Base-by-base conservation (phyloP, 2,888 invertebrate genomes). In the Rotaria magnacalcarata region DNA sequence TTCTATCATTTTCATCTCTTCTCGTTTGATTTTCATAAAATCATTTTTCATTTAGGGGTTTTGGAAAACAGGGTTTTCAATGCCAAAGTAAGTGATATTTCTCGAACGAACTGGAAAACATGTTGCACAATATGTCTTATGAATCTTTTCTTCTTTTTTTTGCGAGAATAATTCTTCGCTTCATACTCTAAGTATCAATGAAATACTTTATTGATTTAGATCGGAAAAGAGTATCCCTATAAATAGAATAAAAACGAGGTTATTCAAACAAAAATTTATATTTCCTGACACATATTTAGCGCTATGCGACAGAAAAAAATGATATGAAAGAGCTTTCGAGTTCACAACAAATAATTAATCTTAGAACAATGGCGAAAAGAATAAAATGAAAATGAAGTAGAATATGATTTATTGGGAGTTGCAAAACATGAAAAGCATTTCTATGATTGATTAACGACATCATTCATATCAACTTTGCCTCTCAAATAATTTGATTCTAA, bases 21-120 rank as follows among this genome's bases (percentile, higher is more conserved):
- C 11, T 16, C 16, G 8, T 84, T 16, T 43, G 7, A 27, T 41
- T 43, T 24, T 0, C 3, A 34, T n/a, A 24, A 27, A 34, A 60
- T 14, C 4, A 34, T 88, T 89, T 91, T 92, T 92, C 93, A 95
- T 95, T 87, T 94, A 96, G 96, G 96, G 97, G 97, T 89, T 96
- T 98, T 92, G 97, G 97, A 89, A 98, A 97, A 92, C 97, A 98
- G 93, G 97, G 97, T 92, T 98, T 95, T 92, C 97, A 98, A 93
- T 98, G 97, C 92, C 96, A 97, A 95, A 96, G 97, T 97, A 93
- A 93, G 94, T 91, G 1, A 34, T 67, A 16, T 67, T 67, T 52
- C 11, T 10, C 47, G 47, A 47, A 47, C 11, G 11, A 47, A 11
- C 5, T 11, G 11, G 11, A 47, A 5, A 47, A 11, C 47, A 47